Conservation (phyloP, 2,113 vertebrate genomes). For the Corythornis vintsioides region DNA sequence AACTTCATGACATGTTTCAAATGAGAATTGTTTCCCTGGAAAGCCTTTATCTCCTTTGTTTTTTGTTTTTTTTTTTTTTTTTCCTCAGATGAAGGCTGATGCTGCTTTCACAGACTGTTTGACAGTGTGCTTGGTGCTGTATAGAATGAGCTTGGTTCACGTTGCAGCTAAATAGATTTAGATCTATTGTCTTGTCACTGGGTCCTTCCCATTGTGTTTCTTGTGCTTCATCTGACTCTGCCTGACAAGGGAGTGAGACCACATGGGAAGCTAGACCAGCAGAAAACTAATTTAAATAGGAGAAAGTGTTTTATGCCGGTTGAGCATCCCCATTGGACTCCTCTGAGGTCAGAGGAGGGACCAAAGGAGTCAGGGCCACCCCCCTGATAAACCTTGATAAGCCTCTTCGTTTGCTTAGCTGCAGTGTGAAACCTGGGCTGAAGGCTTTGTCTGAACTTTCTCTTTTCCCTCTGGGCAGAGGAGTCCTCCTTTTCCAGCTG, state of each 20-base stretch:
- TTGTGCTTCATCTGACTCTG: neutral
- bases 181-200: neutral
- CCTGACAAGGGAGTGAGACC: neutral
- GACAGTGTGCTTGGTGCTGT: neutral
- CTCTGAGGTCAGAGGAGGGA: neutral
- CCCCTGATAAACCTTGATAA: neutral
- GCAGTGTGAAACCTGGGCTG: neutral
- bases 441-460: neutral
- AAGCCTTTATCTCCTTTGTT: neutral
- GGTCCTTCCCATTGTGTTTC: neutral
- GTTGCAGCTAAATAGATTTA: neutral
- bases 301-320: neutral
- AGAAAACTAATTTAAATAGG: neutral
- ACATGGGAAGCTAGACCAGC: neutral
- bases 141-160: neutral
- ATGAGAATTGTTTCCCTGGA: neutral
- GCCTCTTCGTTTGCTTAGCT: neutral
- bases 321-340: neutral
- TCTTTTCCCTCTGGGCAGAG: neutral
- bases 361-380: neutral
- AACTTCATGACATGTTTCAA: neutral
- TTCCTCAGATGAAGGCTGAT: neutral
- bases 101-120: neutral
- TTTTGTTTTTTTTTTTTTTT: neutral
- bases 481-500: neutral